Conservation (phyloP, 2,113 vertebrate species). For the Callocephalon fimbriatum region DNA sequence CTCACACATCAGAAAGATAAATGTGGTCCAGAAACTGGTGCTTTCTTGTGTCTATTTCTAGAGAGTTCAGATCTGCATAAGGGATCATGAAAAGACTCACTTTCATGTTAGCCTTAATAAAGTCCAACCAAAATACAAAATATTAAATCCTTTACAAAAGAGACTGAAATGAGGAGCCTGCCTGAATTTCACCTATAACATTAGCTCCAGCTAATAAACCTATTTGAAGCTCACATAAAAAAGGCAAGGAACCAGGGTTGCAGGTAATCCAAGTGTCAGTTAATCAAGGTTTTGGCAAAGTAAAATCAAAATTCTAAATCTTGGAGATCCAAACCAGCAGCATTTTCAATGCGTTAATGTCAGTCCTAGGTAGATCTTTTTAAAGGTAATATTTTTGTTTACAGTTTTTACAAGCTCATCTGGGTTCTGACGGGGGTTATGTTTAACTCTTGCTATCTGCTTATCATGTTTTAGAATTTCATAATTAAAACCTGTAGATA, state of each 20-base stretch:
- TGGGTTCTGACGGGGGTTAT: background rate
- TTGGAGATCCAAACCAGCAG: background rate
- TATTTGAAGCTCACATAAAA: background rate
- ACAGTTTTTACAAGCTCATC: background rate
- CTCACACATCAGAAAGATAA: background rate
- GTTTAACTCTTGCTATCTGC: background rate
- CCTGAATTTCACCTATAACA: background rate
- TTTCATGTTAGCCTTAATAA: background rate
- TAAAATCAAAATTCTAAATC: background rate
- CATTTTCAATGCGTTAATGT: background rate
- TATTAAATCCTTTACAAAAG: background rate
- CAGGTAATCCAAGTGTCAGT: background rate
- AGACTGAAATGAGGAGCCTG: background rate
- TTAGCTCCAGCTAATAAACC: background rate
- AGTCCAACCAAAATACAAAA: background rate
- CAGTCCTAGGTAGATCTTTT: background rate
- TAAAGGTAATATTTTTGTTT: background rate
- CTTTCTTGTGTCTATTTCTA: background rate
- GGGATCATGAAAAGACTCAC: background rate
- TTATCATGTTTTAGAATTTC: background rate
- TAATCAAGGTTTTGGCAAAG: background rate
- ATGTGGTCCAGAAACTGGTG: background rate
- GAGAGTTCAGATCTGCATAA: background rate
- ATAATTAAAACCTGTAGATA: background rate
- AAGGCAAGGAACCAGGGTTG: background rate